phyloP scores from a whole-genome alignment of 2,888 invertebrate species.

The Lasioglossum morio region DNA sequence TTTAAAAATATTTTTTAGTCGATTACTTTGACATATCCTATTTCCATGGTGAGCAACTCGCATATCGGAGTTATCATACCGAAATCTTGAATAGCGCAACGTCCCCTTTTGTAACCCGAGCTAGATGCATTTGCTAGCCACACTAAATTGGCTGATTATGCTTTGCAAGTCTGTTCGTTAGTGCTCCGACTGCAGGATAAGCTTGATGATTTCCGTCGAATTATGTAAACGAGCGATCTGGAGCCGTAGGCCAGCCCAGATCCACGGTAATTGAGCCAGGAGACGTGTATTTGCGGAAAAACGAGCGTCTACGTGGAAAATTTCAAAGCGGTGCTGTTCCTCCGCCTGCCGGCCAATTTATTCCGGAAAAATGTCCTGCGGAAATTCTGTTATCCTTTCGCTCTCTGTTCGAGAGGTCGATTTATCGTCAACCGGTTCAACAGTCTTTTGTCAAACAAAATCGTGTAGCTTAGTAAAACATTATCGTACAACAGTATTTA shows the following conservation, averaged over 20 bases:
- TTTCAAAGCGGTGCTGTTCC: background rate
- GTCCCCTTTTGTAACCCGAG: background rate
- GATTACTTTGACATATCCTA: background rate
- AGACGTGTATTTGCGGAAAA: conserved; percentile 48
- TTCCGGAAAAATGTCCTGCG: background rate
- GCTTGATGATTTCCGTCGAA: conserved; percentile 68
- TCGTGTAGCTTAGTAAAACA: background rate
- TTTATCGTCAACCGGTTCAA: background rate
- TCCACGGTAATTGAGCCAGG: conserved; percentile 62
- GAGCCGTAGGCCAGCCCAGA: conserved; percentile 47
- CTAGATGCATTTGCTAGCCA: conserved; percentile 26
- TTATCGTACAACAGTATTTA: background rate
- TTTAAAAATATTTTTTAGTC: background rate
- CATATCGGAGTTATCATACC: conserved; percentile 5
- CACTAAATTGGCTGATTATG: conserved; percentile 60
- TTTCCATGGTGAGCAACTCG: background rate
- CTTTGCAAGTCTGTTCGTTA: conserved; percentile 48
- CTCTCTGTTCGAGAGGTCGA: background rate
- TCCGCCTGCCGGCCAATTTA: conserved; percentile 22
- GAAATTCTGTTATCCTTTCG: background rate
- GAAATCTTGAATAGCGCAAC: conserved; percentile 7
- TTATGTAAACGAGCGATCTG: conserved; percentile 71
- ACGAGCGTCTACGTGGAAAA: conserved; percentile 46
- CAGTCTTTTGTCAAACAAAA: background rate
- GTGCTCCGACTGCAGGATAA: conserved; percentile 41